phyloP scores from a whole-genome alignment of 2,888 invertebrate species.

The Nomada hirtipes region DNA sequence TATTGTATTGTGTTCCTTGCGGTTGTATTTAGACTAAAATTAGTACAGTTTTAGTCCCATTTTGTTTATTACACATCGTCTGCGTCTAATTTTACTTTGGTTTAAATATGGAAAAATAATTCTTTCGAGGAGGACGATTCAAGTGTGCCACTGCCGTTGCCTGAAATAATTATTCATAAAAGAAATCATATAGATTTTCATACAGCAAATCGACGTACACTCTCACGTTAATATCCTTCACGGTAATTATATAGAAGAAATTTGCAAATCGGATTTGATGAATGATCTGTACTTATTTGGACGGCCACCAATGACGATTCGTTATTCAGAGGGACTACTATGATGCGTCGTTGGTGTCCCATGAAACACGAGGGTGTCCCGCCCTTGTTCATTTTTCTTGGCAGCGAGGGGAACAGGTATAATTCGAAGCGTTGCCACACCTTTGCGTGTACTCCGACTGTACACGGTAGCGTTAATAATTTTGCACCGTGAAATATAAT shows the following conservation, averaged over 20 bases:
- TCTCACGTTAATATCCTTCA: conserved; percentile 23
- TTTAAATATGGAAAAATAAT: no score
- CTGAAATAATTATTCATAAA: no score
- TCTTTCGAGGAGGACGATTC: not conserved
- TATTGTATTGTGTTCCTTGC: no score
- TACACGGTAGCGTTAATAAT: conserved; percentile 66
- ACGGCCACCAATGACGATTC: conserved; percentile 28
- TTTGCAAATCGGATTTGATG: conserved; percentile 33
- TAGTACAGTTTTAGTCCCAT: no score
- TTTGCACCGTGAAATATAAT: conserved; percentile 63
- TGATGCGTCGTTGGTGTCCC: conserved; percentile 12
- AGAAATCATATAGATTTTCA: not conserved
- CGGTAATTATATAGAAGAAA: conserved; percentile 42
- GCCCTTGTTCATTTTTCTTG: conserved; percentile 65
- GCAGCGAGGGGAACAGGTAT: conserved; percentile 65
- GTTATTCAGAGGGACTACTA: conserved; percentile 20
- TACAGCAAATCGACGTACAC: conserved; percentile 14
- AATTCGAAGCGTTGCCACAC: conserved; percentile 75
- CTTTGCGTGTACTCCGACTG: conserved; percentile 55
- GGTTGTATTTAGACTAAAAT: no score
- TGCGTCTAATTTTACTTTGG: no score
- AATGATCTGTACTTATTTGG: not conserved
- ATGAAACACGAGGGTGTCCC: conserved; percentile 32
- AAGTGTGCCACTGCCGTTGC: not conserved
- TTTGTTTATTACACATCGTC: no score